phyloP scores from a whole-genome alignment of 2,797 vertebrate genomes.

The Tapera naevia region DNA sequence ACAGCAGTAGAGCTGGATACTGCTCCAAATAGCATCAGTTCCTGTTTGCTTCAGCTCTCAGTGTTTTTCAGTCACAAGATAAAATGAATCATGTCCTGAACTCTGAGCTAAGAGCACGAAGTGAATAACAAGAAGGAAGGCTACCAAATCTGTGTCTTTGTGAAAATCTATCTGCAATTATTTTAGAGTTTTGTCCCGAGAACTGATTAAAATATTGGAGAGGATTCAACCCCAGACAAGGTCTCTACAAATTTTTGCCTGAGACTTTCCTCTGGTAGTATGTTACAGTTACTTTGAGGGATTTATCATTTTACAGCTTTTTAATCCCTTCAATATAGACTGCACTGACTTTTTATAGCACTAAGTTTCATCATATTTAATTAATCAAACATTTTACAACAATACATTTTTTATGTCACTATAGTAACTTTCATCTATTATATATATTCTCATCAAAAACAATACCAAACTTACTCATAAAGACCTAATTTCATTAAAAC shows the following conservation, averaged over 20 bases:
- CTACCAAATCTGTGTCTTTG: not conserved
- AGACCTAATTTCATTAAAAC: not conserved
- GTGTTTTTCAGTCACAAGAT: not conserved
- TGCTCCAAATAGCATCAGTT: not conserved
- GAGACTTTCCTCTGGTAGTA: not conserved
- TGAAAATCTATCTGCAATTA: not conserved
- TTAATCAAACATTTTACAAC: not conserved
- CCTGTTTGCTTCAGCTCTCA: not conserved
- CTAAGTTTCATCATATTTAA: not conserved
- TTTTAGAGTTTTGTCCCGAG: not conserved
- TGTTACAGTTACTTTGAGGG: not conserved
- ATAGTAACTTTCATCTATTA: not conserved
- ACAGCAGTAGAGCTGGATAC: not conserved
- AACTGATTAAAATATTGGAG: not conserved
- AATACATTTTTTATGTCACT: not conserved
- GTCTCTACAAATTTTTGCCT: not conserved
- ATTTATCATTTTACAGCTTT: not conserved
- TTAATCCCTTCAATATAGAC: not conserved
- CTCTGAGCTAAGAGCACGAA: not conserved
- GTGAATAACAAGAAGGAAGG: not conserved
- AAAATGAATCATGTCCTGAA: not conserved
- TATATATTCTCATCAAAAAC: not conserved
- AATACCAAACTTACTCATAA: not conserved
- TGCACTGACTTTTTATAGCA: not conserved
- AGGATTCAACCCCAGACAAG: not conserved